Conservation (phyloP, 2,888 invertebrate genomes). For the Protophormia terraenovae region DNA sequence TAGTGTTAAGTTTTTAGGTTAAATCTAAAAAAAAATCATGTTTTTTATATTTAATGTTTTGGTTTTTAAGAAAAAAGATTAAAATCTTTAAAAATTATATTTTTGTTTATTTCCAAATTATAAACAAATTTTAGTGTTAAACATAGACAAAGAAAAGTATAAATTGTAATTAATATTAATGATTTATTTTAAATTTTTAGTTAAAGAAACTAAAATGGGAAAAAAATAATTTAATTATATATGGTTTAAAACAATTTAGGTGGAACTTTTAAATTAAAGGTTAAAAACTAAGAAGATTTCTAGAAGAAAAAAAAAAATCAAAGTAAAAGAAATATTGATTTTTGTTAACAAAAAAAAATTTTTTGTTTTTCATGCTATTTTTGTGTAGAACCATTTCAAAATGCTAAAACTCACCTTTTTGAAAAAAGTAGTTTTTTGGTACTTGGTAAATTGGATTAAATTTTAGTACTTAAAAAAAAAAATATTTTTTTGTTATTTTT, state of each 20-base stretch:
- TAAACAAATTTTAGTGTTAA: constrained; percentile 29
- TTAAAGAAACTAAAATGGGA: not conserved
- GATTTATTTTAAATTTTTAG: not conserved
- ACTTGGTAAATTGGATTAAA: no score
- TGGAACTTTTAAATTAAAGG: not conserved
- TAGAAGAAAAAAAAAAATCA: no score
- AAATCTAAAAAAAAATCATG: not conserved
- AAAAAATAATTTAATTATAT: not conserved
- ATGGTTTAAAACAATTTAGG: not conserved
- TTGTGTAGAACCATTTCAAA: no score
- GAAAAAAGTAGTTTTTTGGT: no score
- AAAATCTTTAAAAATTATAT: not conserved
- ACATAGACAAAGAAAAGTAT: not conserved
- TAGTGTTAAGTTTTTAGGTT: not conserved
- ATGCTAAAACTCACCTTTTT: no score
- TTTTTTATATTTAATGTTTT: not conserved
- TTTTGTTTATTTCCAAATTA: not conserved
- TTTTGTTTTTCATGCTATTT: no score
- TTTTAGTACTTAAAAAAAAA: no score
- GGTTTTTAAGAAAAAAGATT: not conserved
- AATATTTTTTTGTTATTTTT: no score
- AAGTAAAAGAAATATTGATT: no score
- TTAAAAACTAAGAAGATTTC: no score
- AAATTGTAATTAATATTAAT: constrained; percentile 30
- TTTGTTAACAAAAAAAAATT: no score